Evolutionary conservation across 2,888 invertebrate genomes (phyloP).

Genomic region (Himalopsyche tibetana): DNA sequence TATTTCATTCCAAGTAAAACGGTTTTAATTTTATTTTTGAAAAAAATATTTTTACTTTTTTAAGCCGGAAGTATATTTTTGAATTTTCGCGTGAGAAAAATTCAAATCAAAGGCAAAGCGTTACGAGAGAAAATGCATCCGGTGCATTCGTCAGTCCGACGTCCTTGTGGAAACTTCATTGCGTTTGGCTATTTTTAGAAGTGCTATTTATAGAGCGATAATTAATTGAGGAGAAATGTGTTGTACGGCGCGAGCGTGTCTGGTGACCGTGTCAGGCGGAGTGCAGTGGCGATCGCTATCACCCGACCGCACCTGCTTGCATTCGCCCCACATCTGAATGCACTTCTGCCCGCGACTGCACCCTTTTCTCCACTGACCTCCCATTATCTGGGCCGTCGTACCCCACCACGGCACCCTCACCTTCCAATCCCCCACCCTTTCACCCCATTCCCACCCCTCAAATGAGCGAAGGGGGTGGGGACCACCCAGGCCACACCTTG

Average conservation of each 20-base stretch:
- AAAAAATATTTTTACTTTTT: no score
- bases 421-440: constrained; percentile 72
- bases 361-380: constrained; percentile 70
- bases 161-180: constrained; percentile 34
- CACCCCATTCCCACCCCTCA: constrained; percentile 72
- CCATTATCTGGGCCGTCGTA: constrained; percentile 70
- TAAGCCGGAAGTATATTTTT: not conserved
- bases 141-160: constrained; percentile 14
- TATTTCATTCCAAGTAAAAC: not conserved
- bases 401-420: constrained; percentile 72
- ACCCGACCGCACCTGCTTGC: constrained; percentile 38
- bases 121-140: constrained; percentile 5
- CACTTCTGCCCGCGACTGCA: constrained; percentile 73
- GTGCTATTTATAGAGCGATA: constrained; percentile 31
- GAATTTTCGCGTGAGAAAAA: constrained; percentile 5
- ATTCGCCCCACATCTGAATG: constrained; percentile 38
- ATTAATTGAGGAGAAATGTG: constrained; percentile 27
- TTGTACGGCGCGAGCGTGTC: constrained; percentile 9
- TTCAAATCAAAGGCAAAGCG: not conserved
- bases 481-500: constrained; percentile 61
- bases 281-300: constrained; percentile 39
- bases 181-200: constrained; percentile 37
- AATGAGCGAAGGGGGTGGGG: constrained; percentile 50
- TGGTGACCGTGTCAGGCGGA: constrained; percentile 39
- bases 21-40: no score